phyloP scores from a whole-genome alignment of 2,113 vertebrate species.

The Martes martes region DNA sequence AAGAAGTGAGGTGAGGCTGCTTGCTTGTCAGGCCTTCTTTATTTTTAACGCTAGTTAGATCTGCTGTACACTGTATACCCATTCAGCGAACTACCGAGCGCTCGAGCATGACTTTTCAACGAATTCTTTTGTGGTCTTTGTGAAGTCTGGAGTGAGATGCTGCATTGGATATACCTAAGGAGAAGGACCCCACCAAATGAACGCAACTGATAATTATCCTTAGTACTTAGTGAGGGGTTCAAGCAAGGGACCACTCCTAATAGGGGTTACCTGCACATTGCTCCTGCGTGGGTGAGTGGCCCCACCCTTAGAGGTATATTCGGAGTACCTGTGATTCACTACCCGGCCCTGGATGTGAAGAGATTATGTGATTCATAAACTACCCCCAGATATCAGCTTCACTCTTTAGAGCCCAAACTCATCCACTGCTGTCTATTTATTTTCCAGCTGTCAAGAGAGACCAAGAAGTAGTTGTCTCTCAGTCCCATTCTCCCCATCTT shows the following conservation, averaged over 20 bases:
- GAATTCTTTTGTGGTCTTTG: neutral
- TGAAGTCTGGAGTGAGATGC: neutral
- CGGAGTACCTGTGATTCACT: neutral
- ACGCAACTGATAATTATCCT: neutral
- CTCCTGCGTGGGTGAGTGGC: neutral
- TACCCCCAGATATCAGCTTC: neutral
- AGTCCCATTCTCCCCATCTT: neutral
- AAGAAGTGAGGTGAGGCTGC: neutral
- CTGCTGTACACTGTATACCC: neutral
- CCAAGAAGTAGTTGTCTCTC: neutral
- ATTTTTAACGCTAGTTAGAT: neutral
- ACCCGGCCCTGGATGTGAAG: neutral
- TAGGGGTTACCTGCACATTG: neutral
- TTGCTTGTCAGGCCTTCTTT: neutral
- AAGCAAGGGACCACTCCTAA: neutral
- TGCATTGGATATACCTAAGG: neutral
- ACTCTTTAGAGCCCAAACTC: neutral
- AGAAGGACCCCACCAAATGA: neutral
- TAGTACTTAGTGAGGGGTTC: neutral
- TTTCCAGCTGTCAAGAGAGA: neutral
- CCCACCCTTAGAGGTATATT: neutral
- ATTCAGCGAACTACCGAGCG: neutral
- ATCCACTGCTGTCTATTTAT: neutral
- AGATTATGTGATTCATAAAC: neutral
- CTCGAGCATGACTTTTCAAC: neutral